Evolutionary conservation across 1,140 invertebrate species (phyloP), one percentile per base, ranked within the genome.

Genomic region (Vanessa atalanta): DNA sequence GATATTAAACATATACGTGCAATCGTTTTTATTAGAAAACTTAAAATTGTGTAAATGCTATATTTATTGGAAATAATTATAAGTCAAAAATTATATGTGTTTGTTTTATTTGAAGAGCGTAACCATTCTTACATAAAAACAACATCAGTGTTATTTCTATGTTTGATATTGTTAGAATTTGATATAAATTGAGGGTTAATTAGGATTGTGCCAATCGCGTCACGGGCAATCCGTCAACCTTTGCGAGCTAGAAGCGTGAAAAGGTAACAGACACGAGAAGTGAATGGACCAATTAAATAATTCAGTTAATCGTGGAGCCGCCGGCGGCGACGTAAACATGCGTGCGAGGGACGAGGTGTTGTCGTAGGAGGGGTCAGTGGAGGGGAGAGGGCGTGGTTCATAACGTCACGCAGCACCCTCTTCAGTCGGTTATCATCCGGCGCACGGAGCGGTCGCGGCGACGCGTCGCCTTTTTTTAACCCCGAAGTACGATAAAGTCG

Each of bases 261-360:
- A 90, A 89, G 86, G 88, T 88, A 89, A 85, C 85, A 84, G 81
- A 83, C 83, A 87, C 80, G 83, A 85, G 80, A 88, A 89, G 85
- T 90, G 88, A 92, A 92, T 92, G 90, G 87, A 87, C 88, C 87
- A 92, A 92, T 90, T 90, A 90, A 90, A 92, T 92, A 89, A 90
- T 92, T 89, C 88, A 92, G 84, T 90, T 89, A 92, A 90, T 90
- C 88, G 86, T 84, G 84, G 79, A 86, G 88, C 87, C 83, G 85
- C 83, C 86, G 85, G 75, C 87, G 88, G 85, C 86, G 88, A 89
- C 88, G 88, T 90, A 92, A 91, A 90, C 85, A 88, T 82, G 86
- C 86, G 85, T 88, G 87, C 86, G 86, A 86, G 84, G 86, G 78
- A 77, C 72, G 81, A 77, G 79, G 80, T 79, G 78, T 73, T 69